Conservation (phyloP, 2,888 invertebrate genomes). For the Lymantria dispar region DNA sequence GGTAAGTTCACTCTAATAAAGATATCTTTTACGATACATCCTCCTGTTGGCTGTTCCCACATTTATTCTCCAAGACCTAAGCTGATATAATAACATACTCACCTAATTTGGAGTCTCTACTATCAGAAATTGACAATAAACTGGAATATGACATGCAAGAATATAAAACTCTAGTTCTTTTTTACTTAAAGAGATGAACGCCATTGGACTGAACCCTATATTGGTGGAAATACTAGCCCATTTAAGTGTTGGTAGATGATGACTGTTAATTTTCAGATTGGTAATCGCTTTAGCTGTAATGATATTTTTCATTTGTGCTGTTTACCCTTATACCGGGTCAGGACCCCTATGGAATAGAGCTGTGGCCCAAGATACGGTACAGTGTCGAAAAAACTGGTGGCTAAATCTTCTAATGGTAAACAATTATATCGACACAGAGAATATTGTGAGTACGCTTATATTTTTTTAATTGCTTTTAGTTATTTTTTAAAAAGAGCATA, state of each 20-base stretch:
- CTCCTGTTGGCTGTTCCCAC: too few species aligned
- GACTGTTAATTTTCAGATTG: constrained; percentile 51
- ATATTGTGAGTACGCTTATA: constrained; percentile 75
- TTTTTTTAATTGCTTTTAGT: background rate
- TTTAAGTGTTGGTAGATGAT: background rate
- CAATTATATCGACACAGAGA: constrained; percentile 81
- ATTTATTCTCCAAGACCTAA: too few species aligned
- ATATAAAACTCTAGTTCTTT: too few species aligned
- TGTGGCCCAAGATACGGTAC: constrained; percentile 68
- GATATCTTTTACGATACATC: too few species aligned
- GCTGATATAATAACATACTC: too few species aligned
- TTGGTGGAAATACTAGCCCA: too few species aligned
- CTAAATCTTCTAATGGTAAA: constrained; percentile 82
- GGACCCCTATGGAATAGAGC: constrained; percentile 84
- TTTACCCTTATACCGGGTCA: constrained; percentile 79
- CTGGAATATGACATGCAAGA: too few species aligned
- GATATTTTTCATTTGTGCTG: constrained; percentile 80
- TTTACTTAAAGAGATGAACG: too few species aligned
- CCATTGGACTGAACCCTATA: too few species aligned
- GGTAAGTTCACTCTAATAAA: constrained; percentile 58
- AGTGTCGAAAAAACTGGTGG: constrained; percentile 85
- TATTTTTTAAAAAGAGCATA: too few species aligned
- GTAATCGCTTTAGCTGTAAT: constrained; percentile 81
- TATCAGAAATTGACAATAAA: too few species aligned
- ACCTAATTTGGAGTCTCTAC: too few species aligned